Percentiles rank a stretch among this genome's conserved stretches.
These are phyloP conservation scores for Danionella dracula DNA, from an alignment of 2,797 vertebrate genomes.

Conservation along the genomic window DNA sequence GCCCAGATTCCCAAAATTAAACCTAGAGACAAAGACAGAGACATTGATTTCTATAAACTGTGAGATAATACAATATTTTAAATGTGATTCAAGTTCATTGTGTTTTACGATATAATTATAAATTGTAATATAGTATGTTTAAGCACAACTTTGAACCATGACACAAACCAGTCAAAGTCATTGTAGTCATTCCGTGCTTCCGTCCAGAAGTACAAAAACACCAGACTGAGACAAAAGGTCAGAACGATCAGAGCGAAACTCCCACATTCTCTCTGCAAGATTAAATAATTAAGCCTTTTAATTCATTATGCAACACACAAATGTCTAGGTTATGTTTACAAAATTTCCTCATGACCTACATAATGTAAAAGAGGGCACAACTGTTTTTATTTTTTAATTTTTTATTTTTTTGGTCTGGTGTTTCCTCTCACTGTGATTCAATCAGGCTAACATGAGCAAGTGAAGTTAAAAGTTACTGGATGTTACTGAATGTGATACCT, in stretches of 20 bases:
- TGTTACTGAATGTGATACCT: conserved; percentile 33
- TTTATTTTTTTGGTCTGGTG: no score
- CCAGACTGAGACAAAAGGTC: conserved; percentile 74
- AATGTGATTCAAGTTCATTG: background rate
- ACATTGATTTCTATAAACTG: background rate
- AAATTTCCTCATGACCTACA: background rate
- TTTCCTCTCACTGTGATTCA: background rate
- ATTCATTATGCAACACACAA: background rate
- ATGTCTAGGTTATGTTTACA: background rate
- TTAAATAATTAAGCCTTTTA: background rate
- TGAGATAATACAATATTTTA: background rate
- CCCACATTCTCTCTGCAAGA: conserved; percentile 71
- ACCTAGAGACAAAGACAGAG: conserved; percentile 63
- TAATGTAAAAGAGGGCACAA: background rate
- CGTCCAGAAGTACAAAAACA: conserved; percentile 83
- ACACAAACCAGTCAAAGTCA: conserved; percentile 83
- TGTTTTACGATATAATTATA: background rate
- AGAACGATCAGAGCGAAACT: conserved; percentile 73
- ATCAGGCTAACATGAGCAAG: background rate
- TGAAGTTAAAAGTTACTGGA: background rate
- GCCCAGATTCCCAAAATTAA: conserved; percentile 71
- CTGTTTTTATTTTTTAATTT: background rate
- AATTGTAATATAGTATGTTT: background rate
- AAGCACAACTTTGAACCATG: background rate
- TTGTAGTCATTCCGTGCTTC: conserved; percentile 87